Evolutionary conservation across 2,888 invertebrate species (phyloP).

Genomic region (Cyclophora punctaria): DNA sequence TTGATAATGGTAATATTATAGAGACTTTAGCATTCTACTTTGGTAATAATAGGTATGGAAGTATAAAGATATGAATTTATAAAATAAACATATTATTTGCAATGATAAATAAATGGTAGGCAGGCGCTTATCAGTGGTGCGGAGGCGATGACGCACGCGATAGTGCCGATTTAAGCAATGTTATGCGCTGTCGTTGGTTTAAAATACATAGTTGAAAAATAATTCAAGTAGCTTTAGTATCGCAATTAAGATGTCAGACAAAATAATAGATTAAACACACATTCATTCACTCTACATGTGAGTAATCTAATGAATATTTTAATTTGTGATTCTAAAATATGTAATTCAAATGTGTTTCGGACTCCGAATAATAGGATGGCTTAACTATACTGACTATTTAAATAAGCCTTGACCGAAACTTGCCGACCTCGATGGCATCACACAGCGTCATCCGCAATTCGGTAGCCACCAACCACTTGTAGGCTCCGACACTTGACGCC

Average conservation of each 20-base stretch:
- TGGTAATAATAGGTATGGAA: not conserved
- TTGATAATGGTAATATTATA: slow-evolving; percentile 2
- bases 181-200: no score
- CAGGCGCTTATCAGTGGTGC: slow-evolving; percentile 65
- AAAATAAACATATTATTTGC: slow-evolving; percentile 66
- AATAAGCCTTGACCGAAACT: slow-evolving; percentile 12
- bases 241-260: no score
- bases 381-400: not conserved
- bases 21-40: no score
- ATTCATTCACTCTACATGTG: no score
- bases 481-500: no score
- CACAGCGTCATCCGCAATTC: slow-evolving; percentile 6
- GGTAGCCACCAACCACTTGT: not conserved
- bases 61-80: slow-evolving; percentile 49
- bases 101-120: slow-evolving; percentile 72
- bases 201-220: no score
- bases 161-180: slow-evolving; percentile 29
- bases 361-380: no score
- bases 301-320: no score
- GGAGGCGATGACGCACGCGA: slow-evolving; percentile 70
- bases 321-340: slow-evolving; percentile 1
- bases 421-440: slow-evolving; percentile 12
- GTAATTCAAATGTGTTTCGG: no score
- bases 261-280: not conserved
- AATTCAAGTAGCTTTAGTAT: no score